Conservation (phyloP, 2,113 vertebrate species). For the Platycercus adscitus region DNA sequence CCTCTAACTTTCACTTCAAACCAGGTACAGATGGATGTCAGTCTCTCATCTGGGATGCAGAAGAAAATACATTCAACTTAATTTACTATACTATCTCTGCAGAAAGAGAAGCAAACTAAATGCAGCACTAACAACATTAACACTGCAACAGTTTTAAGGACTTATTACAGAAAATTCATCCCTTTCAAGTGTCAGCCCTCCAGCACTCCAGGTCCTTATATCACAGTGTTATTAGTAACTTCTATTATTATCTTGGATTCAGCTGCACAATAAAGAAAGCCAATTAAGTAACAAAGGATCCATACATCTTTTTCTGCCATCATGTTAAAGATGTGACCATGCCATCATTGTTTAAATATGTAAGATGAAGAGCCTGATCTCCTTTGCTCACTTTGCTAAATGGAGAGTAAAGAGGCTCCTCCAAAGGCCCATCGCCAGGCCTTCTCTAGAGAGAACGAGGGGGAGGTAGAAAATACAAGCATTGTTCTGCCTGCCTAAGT, state of each 20-base stretch:
- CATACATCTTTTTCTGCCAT: not conserved
- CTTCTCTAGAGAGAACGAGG: fast-evolving
- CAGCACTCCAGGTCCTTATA: not conserved
- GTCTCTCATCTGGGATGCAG: not conserved
- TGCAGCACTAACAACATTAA: slow-evolving; percentile 7
- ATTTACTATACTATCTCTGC: not conserved
- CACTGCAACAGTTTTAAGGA: slow-evolving; percentile 12
- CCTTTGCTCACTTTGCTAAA: not conserved
- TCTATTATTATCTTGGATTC: not conserved
- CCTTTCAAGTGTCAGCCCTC: slow-evolving; percentile 12
- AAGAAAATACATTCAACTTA: not conserved
- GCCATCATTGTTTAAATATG: not conserved
- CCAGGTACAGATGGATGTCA: not conserved
- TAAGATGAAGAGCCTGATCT: not conserved
- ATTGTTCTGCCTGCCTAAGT: not conserved
- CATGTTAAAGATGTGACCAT: not conserved
- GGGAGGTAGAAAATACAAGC: not conserved
- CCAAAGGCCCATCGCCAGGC: not conserved
- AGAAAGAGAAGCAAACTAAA: slow-evolving; percentile 24
- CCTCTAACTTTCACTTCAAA: not conserved
- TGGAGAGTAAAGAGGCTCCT: not conserved
- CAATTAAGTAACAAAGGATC: not conserved
- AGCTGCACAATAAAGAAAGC: not conserved
- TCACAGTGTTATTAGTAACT: not conserved
- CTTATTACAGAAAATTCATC: not conserved